Evolutionary conservation across 2,113 vertebrate species (phyloP).

Genomic region (Oceanites oceanicus): DNA sequence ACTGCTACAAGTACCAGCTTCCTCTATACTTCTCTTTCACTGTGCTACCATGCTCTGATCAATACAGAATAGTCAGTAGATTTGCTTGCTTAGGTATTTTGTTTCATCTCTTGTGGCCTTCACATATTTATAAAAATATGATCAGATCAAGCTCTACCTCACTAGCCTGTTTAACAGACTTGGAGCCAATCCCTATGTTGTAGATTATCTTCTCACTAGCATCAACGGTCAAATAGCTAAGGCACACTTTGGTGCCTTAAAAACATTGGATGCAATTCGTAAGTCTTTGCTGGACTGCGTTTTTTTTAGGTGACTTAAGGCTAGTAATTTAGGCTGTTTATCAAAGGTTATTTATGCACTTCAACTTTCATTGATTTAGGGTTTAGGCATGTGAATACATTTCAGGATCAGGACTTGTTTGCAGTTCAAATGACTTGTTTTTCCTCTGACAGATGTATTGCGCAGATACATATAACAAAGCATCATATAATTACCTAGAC

Average conservation of each 20-base stretch:
- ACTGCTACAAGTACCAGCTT: neutral
- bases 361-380: accelerated
- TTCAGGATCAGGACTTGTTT: neutral
- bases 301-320: neutral
- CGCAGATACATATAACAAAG: neutral
- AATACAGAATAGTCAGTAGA: neutral
- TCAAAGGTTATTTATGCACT: neutral
- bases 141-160: neutral
- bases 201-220: neutral
- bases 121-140: neutral
- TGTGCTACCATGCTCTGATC: neutral
- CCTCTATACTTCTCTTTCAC: neutral
- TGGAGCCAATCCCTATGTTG: neutral
- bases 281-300: too few relatives aligned
- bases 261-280: neutral
- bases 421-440: neutral
- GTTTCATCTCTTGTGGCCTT: neutral
- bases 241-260: neutral
- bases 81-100: neutral
- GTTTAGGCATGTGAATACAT: neutral
- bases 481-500: neutral
- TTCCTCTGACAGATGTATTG: neutral
- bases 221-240: neutral
- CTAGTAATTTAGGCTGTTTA: neutral
- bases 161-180: neutral